These are phyloP conservation scores for Archips xylosteana DNA, from an alignment of 2,888 invertebrate genomes.

Conservation along the genomic window DNA sequence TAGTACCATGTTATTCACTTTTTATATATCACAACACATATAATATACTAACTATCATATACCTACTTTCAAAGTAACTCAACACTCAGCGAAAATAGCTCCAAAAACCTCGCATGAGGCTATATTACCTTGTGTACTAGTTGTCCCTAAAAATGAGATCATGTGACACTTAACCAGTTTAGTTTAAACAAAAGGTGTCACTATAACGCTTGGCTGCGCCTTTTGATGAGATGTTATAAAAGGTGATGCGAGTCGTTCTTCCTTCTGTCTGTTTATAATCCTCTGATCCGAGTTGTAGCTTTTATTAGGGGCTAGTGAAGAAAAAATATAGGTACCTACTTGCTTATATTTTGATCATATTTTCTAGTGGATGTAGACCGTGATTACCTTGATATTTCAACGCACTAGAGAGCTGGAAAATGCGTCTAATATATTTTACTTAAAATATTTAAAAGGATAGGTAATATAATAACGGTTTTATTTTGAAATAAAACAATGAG, in stretches of 20 bases:
- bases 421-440: too few species aligned
- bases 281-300: neutral
- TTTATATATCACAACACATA: neutral
- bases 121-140: neutral
- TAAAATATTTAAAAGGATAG: too few species aligned
- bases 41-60: too few species aligned
- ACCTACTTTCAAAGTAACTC: slow-evolving; percentile 1
- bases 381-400: too few species aligned
- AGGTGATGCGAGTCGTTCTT: slow-evolving; percentile 42
- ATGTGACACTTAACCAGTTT: slow-evolving; percentile 47
- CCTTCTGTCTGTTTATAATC: slow-evolving; percentile 43
- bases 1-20: neutral
- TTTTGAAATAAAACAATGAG: too few species aligned
- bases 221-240: slow-evolving; percentile 75
- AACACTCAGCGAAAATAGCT: neutral
- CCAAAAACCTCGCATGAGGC: neutral
- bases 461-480: too few species aligned
- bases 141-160: slow-evolving; percentile 14
- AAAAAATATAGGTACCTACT: too few species aligned
- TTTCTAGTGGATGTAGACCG: too few species aligned
- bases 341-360: too few species aligned
- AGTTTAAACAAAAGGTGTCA: slow-evolving; percentile 54
- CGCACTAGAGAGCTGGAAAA: too few species aligned
- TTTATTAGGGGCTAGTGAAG: too few species aligned
- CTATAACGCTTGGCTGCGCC: slow-evolving; percentile 59